phyloP scores from a whole-genome alignment of 1,140 invertebrate genomes.

The Nephotettix cincticeps region DNA sequence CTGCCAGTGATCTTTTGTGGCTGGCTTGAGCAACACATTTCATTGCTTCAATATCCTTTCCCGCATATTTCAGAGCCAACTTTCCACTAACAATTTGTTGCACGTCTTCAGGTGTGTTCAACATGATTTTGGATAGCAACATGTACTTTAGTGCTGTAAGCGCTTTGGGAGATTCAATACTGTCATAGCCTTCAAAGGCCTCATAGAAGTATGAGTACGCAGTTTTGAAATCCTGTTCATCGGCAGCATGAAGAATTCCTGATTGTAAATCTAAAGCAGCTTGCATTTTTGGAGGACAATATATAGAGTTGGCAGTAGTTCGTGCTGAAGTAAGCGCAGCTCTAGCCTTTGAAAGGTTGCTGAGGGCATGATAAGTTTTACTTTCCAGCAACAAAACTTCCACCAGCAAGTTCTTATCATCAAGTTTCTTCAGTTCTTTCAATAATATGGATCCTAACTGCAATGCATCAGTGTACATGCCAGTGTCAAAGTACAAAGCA shows the following conservation, averaged over 20 bases:
- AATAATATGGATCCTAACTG: slow-evolving; percentile 80
- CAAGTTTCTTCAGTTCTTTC: slow-evolving; percentile 96
- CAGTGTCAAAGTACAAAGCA: slow-evolving; percentile 92
- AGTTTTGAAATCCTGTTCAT: slow-evolving; percentile 99
- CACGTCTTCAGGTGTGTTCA: slow-evolving; percentile 95
- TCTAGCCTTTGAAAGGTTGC: slow-evolving; percentile 94
- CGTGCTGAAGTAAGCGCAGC: slow-evolving; percentile 96
- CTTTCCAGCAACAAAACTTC: slow-evolving; percentile 96
- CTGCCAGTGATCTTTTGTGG: slow-evolving; percentile 92
- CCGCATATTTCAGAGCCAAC: slow-evolving; percentile 93
- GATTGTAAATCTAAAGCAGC: slow-evolving; percentile 96
- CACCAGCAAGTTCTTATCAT: slow-evolving; percentile 98
- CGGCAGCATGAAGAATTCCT: slow-evolving; percentile 97
- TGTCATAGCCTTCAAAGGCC: slow-evolving; percentile 99
- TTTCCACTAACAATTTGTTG: slow-evolving; percentile 94
- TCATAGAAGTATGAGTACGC: slow-evolving; percentile 99
- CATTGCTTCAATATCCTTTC: slow-evolving; percentile 97
- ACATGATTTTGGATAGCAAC: slow-evolving; percentile 98
- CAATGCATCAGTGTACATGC: slow-evolving; percentile 85
- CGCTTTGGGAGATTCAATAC: slow-evolving; percentile 89
- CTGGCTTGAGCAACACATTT: slow-evolving; percentile 94
- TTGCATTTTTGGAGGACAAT: slow-evolving; percentile 98
- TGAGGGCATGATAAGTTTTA: slow-evolving; percentile 97
- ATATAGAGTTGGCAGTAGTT: slow-evolving; percentile 99
- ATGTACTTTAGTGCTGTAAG: slow-evolving; percentile 97